Conservation (phyloP, 2,113 vertebrate genomes). For the Leptobrachium ailaonicum region DNA sequence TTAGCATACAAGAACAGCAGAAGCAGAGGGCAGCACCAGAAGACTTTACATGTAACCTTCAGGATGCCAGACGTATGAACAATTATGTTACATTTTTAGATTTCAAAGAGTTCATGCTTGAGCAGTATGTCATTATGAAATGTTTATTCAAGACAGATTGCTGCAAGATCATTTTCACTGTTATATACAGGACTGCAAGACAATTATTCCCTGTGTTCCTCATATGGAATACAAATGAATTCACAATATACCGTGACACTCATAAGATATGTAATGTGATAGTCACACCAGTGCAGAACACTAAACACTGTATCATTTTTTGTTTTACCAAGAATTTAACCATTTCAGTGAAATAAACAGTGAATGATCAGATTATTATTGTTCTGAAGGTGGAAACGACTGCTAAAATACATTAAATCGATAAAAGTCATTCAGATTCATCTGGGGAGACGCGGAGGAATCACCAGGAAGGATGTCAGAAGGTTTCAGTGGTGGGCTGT, state of each 20-base stretch:
- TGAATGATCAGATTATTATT: not conserved
- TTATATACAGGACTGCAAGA: not conserved
- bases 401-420: not conserved
- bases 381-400: not conserved
- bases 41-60: not conserved
- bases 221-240: not conserved
- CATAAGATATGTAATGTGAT: not conserved
- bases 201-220: not conserved
- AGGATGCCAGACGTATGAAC: not conserved
- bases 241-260: not conserved
- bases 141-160: too few species aligned
- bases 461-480: too few species aligned
- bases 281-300: not conserved
- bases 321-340: not conserved
- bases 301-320: not conserved
- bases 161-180: too few species aligned
- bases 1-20: constrained; percentile 13
- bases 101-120: too few species aligned
- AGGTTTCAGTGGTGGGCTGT: too few species aligned
- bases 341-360: not conserved
- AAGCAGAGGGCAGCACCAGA: not conserved
- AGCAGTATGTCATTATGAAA: too few species aligned
- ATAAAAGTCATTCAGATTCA: too few species aligned
- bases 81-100: too few species aligned
- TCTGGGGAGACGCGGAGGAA: not conserved